These are phyloP conservation scores for Sebastes oblongus DNA, from an alignment of 2,797 vertebrate species.

Conservation along the genomic window DNA sequence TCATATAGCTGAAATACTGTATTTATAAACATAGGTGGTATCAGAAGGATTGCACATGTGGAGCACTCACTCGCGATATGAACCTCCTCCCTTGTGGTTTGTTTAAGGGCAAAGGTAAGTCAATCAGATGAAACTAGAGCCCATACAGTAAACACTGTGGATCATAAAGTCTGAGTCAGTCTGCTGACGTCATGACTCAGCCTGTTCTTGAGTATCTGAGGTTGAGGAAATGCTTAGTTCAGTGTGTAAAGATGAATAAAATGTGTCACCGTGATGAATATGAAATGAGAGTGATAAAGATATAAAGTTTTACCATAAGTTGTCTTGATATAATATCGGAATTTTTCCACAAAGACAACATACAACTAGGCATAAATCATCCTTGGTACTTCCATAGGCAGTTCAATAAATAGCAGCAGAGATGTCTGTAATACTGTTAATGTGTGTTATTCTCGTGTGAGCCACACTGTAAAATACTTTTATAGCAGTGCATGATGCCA, in stretches of 20 bases:
- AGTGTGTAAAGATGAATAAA: not conserved
- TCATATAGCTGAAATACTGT: not conserved
- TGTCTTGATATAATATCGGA: not conserved
- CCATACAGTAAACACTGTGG: not conserved
- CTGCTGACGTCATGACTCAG: not conserved
- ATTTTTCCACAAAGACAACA: not conserved
- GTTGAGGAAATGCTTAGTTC: not conserved
- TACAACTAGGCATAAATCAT: not conserved
- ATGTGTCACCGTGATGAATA: not conserved
- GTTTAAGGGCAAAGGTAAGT: not conserved
- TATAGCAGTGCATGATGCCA: not conserved
- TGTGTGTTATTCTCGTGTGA: not conserved
- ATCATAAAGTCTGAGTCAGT: not conserved
- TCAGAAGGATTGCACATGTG: not conserved
- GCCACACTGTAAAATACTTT: not conserved
- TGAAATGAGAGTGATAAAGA: not conserved
- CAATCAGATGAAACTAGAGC: not conserved
- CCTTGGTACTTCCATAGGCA: not conserved
- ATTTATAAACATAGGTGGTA: not conserved
- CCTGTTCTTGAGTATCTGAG: not conserved
- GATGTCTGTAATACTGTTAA: not conserved
- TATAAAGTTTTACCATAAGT: not conserved
- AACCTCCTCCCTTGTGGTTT: not conserved
- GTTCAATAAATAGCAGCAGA: not conserved
- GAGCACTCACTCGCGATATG: not conserved